phyloP scores from a whole-genome alignment of 2,888 invertebrate species.

The Galeruca laticollis region DNA sequence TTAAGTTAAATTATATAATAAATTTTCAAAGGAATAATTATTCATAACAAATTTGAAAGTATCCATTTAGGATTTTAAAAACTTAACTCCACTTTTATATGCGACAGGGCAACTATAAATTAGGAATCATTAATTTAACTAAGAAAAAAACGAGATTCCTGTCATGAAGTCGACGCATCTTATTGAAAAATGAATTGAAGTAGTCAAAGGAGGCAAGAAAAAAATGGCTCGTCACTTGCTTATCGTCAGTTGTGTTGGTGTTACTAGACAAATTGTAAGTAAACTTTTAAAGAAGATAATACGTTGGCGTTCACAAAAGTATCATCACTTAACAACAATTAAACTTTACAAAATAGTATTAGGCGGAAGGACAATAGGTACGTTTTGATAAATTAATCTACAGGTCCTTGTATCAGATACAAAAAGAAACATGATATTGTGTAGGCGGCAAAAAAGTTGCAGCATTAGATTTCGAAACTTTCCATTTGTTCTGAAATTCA shows the following conservation, averaged over 20 bases:
- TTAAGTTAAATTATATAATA: neutral
- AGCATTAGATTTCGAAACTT: neutral
- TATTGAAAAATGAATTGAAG: slow-evolving; percentile 1
- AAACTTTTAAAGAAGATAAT: neutral
- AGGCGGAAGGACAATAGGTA: neutral
- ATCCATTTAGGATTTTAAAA: neutral
- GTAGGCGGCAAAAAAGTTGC: neutral
- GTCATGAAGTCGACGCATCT: neutral
- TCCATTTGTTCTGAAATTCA: too few species aligned
- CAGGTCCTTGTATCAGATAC: neutral
- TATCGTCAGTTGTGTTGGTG: slow-evolving; percentile 14
- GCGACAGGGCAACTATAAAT: neutral
- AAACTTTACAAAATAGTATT: slow-evolving; percentile 10
- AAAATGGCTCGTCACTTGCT: slow-evolving; percentile 4
- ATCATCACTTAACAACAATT: slow-evolving; percentile 7
- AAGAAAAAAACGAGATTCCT: neutral
- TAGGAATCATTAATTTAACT: neutral
- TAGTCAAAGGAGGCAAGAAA: slow-evolving; percentile 4
- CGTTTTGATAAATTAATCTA: slow-evolving; percentile 8
- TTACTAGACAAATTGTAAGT: slow-evolving; percentile 8
- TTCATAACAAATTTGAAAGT: neutral
- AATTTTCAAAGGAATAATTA: neutral
- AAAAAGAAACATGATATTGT: neutral
- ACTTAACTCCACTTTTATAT: neutral
- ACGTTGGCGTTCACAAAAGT: slow-evolving; percentile 13